These are phyloP conservation scores for Danionella cerebrum DNA, from an alignment of 2,113 vertebrate genomes.

Conservation along the genomic window DNA sequence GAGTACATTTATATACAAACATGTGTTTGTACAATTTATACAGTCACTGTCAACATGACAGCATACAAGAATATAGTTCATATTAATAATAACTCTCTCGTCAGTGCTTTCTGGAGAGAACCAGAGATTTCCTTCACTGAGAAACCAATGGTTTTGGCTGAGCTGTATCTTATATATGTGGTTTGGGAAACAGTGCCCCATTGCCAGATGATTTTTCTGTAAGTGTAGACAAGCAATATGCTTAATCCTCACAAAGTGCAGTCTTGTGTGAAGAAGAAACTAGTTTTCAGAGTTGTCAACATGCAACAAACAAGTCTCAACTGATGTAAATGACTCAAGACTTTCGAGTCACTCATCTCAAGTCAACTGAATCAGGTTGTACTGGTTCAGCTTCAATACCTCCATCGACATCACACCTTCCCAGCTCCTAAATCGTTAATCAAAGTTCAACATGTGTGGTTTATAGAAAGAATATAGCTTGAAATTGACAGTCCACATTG, in stretches of 20 bases:
- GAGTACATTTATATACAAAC: conserved; percentile 59
- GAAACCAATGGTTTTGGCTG: neutral
- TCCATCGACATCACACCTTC: neutral
- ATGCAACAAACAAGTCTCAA: neutral
- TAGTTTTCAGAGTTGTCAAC: neutral
- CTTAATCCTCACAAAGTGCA: conserved; percentile 10
- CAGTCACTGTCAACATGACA: conserved; percentile 57
- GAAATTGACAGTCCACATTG: no score
- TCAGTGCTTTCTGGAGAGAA: neutral
- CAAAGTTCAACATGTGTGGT: no score
- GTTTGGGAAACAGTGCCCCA: conserved; percentile 29
- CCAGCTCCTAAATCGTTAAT: neutral
- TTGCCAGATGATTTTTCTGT: conserved; percentile 19
- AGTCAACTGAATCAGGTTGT: no score
- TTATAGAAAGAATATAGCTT: no score
- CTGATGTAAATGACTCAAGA: no score
- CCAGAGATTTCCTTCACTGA: neutral
- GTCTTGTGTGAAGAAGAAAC: conserved; percentile 6
- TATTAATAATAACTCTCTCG: neutral
- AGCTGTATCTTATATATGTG: neutral
- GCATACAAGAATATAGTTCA: conserved; percentile 36
- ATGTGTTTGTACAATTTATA: conserved; percentile 49
- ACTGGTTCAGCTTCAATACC: neutral
- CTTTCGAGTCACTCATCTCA: no score
- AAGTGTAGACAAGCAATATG: neutral